Evolutionary conservation across 2,113 vertebrate species (phyloP), one percentile per base, ranked within the genome.

Genomic region (Phyllostomus hastatus): DNA sequence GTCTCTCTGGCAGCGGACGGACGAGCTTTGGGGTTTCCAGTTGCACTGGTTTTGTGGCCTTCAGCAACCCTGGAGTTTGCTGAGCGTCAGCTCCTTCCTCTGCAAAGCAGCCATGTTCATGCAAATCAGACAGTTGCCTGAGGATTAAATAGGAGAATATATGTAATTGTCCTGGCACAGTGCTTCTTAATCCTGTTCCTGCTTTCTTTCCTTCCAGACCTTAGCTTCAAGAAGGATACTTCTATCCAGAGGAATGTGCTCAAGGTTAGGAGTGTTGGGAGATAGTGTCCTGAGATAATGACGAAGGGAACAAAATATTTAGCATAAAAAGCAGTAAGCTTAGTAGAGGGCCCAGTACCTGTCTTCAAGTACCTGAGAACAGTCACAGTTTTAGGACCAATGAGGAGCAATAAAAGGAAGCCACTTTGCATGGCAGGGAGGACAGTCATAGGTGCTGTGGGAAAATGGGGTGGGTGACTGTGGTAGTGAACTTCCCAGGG

Each of bases 351-450:
- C 16, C 2, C 69, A 9, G 2, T 33, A 9, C 10, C 26, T 38
- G 33, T 1, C 64, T n/a, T 46, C 24, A 46, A 10, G 70, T 35
- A 38, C 20, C 10, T n/a, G 59, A 4, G 9, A 17, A 14, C 2
- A 0, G 6, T 22, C 2, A 5, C 4, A 12, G 28, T 4, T 0
- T 3, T 0, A 31, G 35, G 41, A 33, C 5, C 38, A 1, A 0
- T 22, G 66, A 26, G 22, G 4, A 10, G 48, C 43, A 35, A 24
- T 19, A 2, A 19, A 22, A 17, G 48, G 20, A 76, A 69, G 41
- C 31, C 28, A 11, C 31, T 31, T 22, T 61, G 46, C 46, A 38
- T 5, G 5, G 26, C 8, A n/a, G 50, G 85, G 28, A 31, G 16
- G 38, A 9, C 35, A 64, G 43, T 50, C 22, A 50, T 24, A 4